Base-by-base conservation (phyloP, 2,113 vertebrate species). In the Melanotaenia duboulayi region DNA sequence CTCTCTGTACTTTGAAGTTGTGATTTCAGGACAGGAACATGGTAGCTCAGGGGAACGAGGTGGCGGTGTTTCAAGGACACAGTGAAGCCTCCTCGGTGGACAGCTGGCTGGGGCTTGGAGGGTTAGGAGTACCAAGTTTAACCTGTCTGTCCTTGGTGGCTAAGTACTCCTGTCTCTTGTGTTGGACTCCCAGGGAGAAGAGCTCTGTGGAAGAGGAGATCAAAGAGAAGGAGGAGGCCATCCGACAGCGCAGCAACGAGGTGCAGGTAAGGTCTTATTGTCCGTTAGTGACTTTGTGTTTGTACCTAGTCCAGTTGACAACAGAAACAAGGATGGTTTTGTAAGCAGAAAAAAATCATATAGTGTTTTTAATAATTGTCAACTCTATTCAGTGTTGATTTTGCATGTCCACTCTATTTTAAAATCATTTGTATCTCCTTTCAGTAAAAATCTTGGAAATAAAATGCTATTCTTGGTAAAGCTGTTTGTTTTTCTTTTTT, bases 171-270 rank as follows among this genome's bases (percentile, higher is more conserved):
- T 97, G 95, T 94, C 92, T 96, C 91, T 92, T 96, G 88, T 97
- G 96, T 94, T 97, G 96, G 96, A 95, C 95, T 92, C 96, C 95
- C 91, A 99, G 98, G 93, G 98, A 99, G 95, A 99, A 98, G 94
- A 96, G 87, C 86, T 92, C 94, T 71, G 97, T 98, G 90, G 97
- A 97, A 74, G 96, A 97, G 88, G 97, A 99, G 78, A 96, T 99
- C 89, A 97, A 96, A 83, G 98, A 99, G 87, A 98, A 97, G 71
- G 98, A 99, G 92, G 97, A 98, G 79, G 91, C 93, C 74, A 94
- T 99, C 92, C 94, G 95, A 79, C 94, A 96, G 90, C 95, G 95
- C 83, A 97, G 92, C 78, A 94, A 62, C 2, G 97, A 99, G 90
- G 95, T 99, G 22, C 97, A 98, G 96, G 98, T 99, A 94, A 90